Conservation (phyloP, 2,888 invertebrate genomes). For the Thera obeliscata region DNA sequence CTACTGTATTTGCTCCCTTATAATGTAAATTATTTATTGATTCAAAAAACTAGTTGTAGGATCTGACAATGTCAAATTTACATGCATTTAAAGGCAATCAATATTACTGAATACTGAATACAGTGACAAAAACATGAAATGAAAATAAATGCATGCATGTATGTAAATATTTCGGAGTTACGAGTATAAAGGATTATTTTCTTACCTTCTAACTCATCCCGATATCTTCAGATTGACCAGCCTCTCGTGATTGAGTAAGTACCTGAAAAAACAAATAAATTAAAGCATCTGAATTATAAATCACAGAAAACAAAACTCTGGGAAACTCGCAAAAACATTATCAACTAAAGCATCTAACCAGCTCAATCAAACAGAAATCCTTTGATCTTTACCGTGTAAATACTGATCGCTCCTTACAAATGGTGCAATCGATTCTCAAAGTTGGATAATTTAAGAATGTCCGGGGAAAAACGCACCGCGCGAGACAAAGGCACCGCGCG, state of each 20-base stretch:
- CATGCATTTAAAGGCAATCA: too few species aligned
- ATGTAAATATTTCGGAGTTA: too few species aligned
- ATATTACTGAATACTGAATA: too few species aligned
- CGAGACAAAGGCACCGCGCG: slow-evolving; percentile 71
- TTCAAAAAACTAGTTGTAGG: too few species aligned
- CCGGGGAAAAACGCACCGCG: slow-evolving; percentile 57
- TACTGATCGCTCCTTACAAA: slow-evolving; percentile 64
- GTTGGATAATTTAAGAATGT: slow-evolving; percentile 75
- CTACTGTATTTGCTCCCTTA: too few species aligned
- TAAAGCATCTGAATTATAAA: neutral
- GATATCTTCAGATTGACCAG: slow-evolving; percentile 37
- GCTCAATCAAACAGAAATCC: slow-evolving; percentile 66
- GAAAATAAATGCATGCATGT: too few species aligned
- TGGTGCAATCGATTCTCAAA: slow-evolving; percentile 70
- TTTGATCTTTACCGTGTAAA: slow-evolving; percentile 77
- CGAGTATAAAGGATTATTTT: neutral
- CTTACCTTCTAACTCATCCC: slow-evolving; percentile 66
- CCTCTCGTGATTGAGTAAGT: slow-evolving; percentile 29
- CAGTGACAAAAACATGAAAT: too few species aligned
- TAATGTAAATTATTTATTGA: too few species aligned
- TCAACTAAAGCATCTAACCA: slow-evolving; percentile 46
- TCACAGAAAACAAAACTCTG: slow-evolving; percentile 14
- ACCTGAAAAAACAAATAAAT: slow-evolving; percentile 44
- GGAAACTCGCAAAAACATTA: slow-evolving; percentile 49
- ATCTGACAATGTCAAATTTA: too few species aligned